Percentiles rank a stretch among this genome's conserved stretches.
These are phyloP conservation scores for Phalacrocorax brasilianus DNA, from an alignment of 2,113 vertebrate genomes.

Conservation along the genomic window DNA sequence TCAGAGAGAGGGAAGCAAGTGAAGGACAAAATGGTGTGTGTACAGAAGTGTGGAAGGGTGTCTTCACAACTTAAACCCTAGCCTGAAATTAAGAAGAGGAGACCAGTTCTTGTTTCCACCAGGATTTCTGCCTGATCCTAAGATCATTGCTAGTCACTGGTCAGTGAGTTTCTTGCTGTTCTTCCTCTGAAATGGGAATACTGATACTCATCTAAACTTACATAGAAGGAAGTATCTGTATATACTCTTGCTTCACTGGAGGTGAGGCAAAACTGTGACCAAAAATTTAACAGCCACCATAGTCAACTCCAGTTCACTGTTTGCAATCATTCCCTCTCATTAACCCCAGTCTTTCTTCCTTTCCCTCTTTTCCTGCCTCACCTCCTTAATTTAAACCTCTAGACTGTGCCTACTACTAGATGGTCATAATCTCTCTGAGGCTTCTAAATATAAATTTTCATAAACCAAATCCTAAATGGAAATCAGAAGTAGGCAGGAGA, in stretches of 20 bases:
- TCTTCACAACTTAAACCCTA: not conserved
- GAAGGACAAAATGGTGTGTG: not conserved
- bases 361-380: not conserved
- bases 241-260: not conserved
- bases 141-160: not conserved
- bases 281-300: not conserved
- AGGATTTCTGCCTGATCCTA: not conserved
- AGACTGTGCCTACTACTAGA: not conserved
- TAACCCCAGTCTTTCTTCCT: not conserved
- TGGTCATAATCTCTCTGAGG: not conserved
- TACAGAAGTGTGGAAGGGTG: not conserved
- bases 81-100: not conserved
- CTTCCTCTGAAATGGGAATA: not conserved
- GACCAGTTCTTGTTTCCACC: not conserved
- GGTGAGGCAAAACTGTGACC: not conserved
- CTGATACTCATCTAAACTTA: not conserved
- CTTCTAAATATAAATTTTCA: not conserved
- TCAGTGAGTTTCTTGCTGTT: not conserved
- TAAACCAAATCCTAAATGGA: conserved; percentile 16
- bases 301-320: not conserved
- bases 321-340: not conserved
- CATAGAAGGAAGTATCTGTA: not conserved
- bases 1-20: not conserved
- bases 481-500: not conserved
- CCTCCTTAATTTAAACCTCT: not conserved